phyloP scores from a whole-genome alignment of 2,888 invertebrate genomes.

The Sinohyriopsis cumingii region DNA sequence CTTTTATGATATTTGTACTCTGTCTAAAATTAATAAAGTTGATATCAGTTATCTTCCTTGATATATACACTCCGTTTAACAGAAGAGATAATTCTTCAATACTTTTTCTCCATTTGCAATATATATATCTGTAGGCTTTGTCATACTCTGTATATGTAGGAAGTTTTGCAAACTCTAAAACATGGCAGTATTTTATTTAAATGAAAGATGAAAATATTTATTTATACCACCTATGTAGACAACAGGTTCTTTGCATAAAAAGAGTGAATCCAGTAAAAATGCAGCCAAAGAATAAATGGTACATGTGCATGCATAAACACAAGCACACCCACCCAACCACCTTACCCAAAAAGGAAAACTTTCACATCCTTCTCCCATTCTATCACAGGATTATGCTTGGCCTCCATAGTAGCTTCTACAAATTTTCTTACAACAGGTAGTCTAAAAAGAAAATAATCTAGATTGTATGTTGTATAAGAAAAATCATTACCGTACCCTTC shows the following conservation, averaged over 20 bases:
- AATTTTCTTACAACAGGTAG: conserved; percentile 16
- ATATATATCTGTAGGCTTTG: too few species aligned
- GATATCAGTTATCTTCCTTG: neutral
- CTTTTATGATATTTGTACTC: neutral
- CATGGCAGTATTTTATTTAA: too few species aligned
- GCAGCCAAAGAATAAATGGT: neutral
- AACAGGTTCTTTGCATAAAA: neutral
- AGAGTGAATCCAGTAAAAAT: neutral
- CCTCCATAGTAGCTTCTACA: conserved; percentile 49
- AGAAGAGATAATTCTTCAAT: too few species aligned
- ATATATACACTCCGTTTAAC: too few species aligned
- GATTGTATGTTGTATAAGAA: too few species aligned
- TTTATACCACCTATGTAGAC: neutral
- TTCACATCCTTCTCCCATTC: conserved; percentile 52
- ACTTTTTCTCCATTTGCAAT: too few species aligned
- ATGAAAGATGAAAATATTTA: neutral
- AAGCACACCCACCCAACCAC: too few species aligned
- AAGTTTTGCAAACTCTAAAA: too few species aligned
- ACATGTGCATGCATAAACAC: neutral
- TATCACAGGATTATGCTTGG: conserved; percentile 53
- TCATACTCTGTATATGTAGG: too few species aligned
- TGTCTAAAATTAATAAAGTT: neutral
- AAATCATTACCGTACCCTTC: neutral
- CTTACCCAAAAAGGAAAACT: conserved; percentile 59
- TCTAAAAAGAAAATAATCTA: conserved; percentile 15